Base-by-base conservation (phyloP, 2,113 vertebrate genomes). In the Scomber scombrus region DNA sequence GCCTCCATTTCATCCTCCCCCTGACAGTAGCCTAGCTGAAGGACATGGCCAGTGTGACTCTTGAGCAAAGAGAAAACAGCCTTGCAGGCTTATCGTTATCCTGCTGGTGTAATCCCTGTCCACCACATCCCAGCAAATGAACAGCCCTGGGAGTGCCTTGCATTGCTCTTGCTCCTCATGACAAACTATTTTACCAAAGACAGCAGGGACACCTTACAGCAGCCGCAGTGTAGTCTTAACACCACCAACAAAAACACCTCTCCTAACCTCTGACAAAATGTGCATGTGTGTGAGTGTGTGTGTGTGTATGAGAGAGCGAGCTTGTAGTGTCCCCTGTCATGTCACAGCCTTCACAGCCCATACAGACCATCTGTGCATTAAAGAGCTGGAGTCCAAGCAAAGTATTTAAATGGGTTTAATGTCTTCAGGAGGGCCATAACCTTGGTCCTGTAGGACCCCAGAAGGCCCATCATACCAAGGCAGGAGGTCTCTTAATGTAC, bases 351-450 rank as follows among this genome's bases (percentile, higher is more conserved):
- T 88, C 81, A 81, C 31, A 75, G 76, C 76, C 80, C 86, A 82
- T 86, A 78, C 81, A 57, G 68, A 88, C 92, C 90, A 93, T 93
- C 92, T 94, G 90, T 88, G 88, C 87, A 87, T 88, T 93, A 77
- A 92, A 90, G 81, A 89, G 76, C 72, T 40, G 1, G 71, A 87
- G 86, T 82, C 83, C 77, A 77, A 80, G 82, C 75, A 80, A 87
- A 86, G 80, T 85, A 75, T 91, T 93, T 90, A 84, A 92, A 82
- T 18, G 29, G 85, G 66, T 82, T 88, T 85, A 88, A 89, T 89
- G 83, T 89, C 78, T 90, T 88, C 87, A 81, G 71, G 60, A 84
- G 90, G 84, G 82, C 89, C 64, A 71, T 93, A 89, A 92, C 92
- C 84, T 86, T 85, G 84, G 86, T 89, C 80, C 82, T 84, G 71